Evolutionary conservation across 1,140 invertebrate genomes (phyloP), one percentile per base, ranked within the genome.

Genomic region (Pogonomyrmex barbatus): DNA sequence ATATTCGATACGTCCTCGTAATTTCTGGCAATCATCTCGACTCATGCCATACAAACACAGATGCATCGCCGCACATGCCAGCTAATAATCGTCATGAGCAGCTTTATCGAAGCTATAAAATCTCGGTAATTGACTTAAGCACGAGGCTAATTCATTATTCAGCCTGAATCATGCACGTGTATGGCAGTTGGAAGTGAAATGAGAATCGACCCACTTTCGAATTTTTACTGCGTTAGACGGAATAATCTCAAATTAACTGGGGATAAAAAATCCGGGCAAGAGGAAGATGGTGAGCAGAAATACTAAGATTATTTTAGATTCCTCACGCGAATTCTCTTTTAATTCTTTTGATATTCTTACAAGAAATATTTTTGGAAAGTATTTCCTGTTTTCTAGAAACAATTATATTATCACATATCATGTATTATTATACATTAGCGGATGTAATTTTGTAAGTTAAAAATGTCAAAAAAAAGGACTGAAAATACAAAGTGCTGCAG

Each of bases 111-210:
- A 73, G 33, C 6, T 83, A 60, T 50, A 75, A 73, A 75, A 45
- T 75, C n/a, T 83, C 33, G n/a, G 36, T 60, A 83, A 73, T 82
- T 83, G 79, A 83, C 42, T 83, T 60, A 83, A 62, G 39, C 8
- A 82, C 17, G 1, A 10, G n/a, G 45, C 42, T 62, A 60, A 83
- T 83, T 60, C 17, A 83, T 83, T 60, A 83, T 83, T 83, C 6
- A 75, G 12, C 33, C 12, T 8, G 30, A 83, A 83, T 36, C 79
- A 39, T 54, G 68, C 17, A 70, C 54, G 4, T 56, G 24, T 81
- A 68, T 56, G 42, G 4, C 45, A 75, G 54, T 60, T 50, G 6
- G 4, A 83, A 75, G 42, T 75, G 42, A 83, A 62, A 60, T 33
- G 36, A 54, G 71, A 63, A 33, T 60, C 79, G 56, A 83, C 42